Conservation (phyloP, 2,888 invertebrate genomes). For the Lissonota sp. region DNA sequence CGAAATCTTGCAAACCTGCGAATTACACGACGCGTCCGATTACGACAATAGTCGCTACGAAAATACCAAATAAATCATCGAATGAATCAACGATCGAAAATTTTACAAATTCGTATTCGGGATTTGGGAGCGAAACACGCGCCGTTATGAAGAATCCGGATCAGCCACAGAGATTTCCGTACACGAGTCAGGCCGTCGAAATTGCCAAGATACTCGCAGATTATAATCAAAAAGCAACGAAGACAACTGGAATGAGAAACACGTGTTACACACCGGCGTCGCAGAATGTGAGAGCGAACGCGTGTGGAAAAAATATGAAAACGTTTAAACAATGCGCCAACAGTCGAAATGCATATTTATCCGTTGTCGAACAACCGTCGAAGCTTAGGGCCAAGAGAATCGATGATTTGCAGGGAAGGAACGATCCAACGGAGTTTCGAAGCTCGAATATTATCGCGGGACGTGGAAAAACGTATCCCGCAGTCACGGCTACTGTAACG, state of each 20-base stretch:
- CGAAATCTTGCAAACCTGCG: background rate
- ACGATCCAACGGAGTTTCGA: background rate
- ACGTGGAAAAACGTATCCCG: background rate
- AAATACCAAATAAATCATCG: conserved; percentile 8
- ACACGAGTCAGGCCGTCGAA: conserved; percentile 70
- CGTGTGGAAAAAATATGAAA: conserved; percentile 9
- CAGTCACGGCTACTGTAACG: conserved; percentile 25
- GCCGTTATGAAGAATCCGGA: conserved; percentile 1
- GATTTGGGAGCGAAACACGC: background rate
- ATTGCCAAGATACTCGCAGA: conserved; percentile 76
- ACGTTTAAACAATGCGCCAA: conserved; percentile 19
- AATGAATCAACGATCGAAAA: conserved; percentile 13
- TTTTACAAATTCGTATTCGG: conserved; percentile 5
- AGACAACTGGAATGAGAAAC: conserved; percentile 31
- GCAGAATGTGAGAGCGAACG: conserved; percentile 23
- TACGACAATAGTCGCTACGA: conserved; percentile 31
- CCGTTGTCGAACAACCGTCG: conserved; percentile 45
- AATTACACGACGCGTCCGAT: conserved; percentile 11
- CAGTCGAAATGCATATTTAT: conserved; percentile 31
- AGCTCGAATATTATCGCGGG: conserved; percentile 1
- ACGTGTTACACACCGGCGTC: conserved; percentile 9
- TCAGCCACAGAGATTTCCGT: conserved; percentile 7
- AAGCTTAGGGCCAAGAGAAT: conserved; percentile 13
- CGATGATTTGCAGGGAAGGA: conserved; percentile 7
- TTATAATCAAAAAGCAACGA: conserved; percentile 69